Evolutionary conservation across 2,797 vertebrate genomes (phyloP).

Genomic region (Sebastes trivittatus): DNA sequence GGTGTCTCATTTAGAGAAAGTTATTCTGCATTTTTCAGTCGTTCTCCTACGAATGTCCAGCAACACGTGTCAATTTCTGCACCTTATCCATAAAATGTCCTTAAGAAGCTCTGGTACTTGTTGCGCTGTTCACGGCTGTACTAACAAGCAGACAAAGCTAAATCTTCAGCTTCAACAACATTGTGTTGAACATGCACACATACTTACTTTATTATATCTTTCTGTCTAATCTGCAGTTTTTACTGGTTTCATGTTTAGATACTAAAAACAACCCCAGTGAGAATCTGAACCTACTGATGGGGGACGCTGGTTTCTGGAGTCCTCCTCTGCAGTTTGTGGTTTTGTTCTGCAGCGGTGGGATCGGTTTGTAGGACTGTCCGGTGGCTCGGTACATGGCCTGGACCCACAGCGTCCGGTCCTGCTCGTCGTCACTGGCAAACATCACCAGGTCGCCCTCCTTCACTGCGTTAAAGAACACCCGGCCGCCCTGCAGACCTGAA

Average conservation of each 20-base stretch:
- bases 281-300: slow-evolving; percentile 86
- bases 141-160: too few species aligned
- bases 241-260: background rate
- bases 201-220: too few species aligned
- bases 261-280: background rate
- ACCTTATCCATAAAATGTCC: too few species aligned
- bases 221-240: background rate
- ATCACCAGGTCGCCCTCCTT: slow-evolving; percentile 94
- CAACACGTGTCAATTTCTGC: too few species aligned
- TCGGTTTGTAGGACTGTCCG: slow-evolving; percentile 94
- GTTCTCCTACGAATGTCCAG: too few species aligned
- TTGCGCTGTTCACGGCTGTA: too few species aligned
- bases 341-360: slow-evolving; percentile 86
- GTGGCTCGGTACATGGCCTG: slow-evolving; percentile 98
- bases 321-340: slow-evolving; percentile 87
- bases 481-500: slow-evolving; percentile 92
- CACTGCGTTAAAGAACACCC: slow-evolving; percentile 93
- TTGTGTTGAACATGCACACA: too few species aligned
- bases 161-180: too few species aligned
- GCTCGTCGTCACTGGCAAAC: slow-evolving; percentile 94
- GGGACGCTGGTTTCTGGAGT: slow-evolving; percentile 78
- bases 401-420: slow-evolving; percentile 93
- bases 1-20: too few species aligned
- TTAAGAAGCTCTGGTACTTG: too few species aligned
- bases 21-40: too few species aligned